Conservation (phyloP, 2,797 vertebrate genomes). For the Gobionotothen gibberifrons region DNA sequence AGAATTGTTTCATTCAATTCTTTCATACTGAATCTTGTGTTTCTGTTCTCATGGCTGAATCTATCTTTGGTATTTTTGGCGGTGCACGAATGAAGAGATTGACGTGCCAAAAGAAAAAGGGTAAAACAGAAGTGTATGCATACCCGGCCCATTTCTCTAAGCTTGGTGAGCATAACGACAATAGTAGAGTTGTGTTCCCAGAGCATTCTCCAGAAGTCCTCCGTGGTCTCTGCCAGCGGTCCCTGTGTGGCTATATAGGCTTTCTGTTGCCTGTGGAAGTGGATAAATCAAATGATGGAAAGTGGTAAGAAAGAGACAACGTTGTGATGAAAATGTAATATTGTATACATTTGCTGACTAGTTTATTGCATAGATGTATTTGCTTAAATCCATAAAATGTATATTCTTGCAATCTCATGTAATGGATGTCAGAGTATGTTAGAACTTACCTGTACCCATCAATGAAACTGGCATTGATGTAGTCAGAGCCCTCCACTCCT, state of each 20-base stretch:
- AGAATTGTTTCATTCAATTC: slow-evolving; percentile 31
- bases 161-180: slow-evolving; percentile 98
- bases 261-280: slow-evolving; percentile 90
- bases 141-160: slow-evolving; percentile 98
- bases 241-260: slow-evolving; percentile 99
- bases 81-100: not conserved
- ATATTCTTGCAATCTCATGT: not conserved
- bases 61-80: slow-evolving; percentile 23
- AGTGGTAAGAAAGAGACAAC: not conserved
- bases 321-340: not conserved
- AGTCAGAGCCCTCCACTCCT: slow-evolving; percentile 99
- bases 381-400: not conserved
- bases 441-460: slow-evolving; percentile 95
- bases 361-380: not conserved
- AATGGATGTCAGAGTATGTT: not conserved
- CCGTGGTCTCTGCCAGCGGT: slow-evolving; percentile 97
- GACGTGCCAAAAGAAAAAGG: slow-evolving; percentile 18
- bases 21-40: slow-evolving; percentile 15
- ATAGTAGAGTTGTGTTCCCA: slow-evolving; percentile 99
- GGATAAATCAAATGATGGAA: slow-evolving; percentile 12
- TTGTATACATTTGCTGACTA: not conserved
- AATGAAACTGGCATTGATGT: slow-evolving; percentile 99
- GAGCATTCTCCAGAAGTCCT: slow-evolving; percentile 99
- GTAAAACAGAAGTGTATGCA: slow-evolving; percentile 8
- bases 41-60: slow-evolving; percentile 18